A percentile compares a stretch with the other conserved stretches of the same genome.
phyloP scores from a whole-genome alignment of 1,140 invertebrate genomes.

The Pseudachorutes palmiensis region DNA sequence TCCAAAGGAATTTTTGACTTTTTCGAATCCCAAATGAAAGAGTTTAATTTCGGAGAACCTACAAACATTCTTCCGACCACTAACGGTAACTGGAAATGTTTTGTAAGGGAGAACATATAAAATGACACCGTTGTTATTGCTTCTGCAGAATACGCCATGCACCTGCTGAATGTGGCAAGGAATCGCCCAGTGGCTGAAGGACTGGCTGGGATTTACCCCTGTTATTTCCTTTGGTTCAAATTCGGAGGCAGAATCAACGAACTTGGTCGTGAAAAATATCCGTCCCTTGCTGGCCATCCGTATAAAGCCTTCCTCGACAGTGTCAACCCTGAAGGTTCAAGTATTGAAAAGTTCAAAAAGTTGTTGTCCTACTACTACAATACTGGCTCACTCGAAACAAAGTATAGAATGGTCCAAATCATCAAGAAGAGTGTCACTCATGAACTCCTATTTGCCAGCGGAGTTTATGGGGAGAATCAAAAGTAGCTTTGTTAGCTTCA shows the following conservation, averaged over 20 bases:
- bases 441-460: neutral
- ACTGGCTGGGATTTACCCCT: neutral
- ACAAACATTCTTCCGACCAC: neutral
- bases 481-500: neutral
- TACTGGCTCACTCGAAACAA: neutral
- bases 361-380: neutral
- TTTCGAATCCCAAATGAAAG: neutral
- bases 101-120: neutral
- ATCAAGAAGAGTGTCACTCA: neutral
- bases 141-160: neutral
- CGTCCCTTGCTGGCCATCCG: neutral
- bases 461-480: neutral
- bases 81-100: neutral
- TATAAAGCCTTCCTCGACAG: neutral
- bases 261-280: neutral
- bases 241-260: neutral
- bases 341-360: neutral
- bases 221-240: constrained; percentile 4
- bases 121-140: neutral
- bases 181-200: neutral
- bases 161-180: neutral
- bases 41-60: neutral
- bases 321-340: neutral
- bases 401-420: neutral
- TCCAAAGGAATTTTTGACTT: neutral